These are phyloP conservation scores for Epinotia brunnichana DNA, from an alignment of 2,888 invertebrate genomes.

Conservation along the genomic window DNA sequence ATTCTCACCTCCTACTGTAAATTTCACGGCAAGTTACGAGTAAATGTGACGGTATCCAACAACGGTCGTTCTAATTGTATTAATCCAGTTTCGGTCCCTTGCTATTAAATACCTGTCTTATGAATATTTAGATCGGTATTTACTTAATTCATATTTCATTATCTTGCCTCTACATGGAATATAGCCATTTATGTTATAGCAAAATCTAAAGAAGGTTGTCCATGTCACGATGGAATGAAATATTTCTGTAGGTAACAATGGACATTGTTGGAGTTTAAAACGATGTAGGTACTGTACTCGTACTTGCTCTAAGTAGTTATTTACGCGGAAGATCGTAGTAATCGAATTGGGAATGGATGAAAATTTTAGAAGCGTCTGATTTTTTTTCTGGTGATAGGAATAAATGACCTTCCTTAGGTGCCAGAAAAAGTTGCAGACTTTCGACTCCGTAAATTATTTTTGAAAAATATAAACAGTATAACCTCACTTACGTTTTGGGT, in stretches of 20 bases:
- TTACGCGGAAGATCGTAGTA: too few species aligned
- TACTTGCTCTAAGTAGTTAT: too few species aligned
- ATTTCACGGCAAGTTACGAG: conserved; percentile 24
- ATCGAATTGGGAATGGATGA: too few species aligned
- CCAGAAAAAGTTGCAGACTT: too few species aligned
- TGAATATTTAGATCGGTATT: conserved; percentile 45
- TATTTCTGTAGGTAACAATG: neutral
- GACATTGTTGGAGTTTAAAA: too few species aligned
- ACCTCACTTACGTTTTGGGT: too few species aligned
- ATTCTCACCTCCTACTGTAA: conserved; percentile 3
- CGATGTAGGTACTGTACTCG: too few species aligned
- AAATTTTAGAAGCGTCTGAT: too few species aligned
- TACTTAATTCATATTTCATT: conserved; percentile 44
- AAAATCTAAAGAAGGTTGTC: conserved; percentile 23
- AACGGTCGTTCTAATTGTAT: conserved; percentile 40
- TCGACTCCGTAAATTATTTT: too few species aligned
- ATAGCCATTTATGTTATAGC: conserved; percentile 37
- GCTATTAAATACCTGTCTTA: conserved; percentile 44
- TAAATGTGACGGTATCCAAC: conserved; percentile 34
- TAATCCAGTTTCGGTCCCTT: conserved; percentile 42
- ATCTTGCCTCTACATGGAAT: conserved; percentile 36
- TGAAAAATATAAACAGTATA: too few species aligned
- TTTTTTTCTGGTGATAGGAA: too few species aligned
- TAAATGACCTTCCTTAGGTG: too few species aligned
- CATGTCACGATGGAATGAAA: neutral